Conservation (phyloP, 2,797 vertebrate genomes). For the Margarornis squamiger region DNA sequence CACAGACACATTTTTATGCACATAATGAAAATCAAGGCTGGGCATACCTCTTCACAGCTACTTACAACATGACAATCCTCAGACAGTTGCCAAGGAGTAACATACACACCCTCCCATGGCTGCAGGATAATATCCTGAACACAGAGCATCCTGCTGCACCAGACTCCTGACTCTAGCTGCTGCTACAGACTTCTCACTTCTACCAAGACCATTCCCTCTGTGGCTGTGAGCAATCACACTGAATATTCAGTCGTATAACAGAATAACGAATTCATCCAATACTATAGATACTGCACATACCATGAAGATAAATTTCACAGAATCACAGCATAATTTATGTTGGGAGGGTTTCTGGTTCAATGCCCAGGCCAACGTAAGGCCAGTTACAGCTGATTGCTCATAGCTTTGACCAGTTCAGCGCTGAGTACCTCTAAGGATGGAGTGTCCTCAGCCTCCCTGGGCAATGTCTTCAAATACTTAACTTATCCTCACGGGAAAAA, state of each 20-base stretch:
- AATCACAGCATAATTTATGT: not conserved
- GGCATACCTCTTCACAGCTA: not conserved
- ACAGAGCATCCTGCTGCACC: not conserved
- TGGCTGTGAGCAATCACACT: not conserved
- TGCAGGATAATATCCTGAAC: not conserved
- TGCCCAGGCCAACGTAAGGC: not conserved
- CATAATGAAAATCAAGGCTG: not conserved
- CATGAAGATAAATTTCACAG: not conserved
- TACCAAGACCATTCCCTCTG: not conserved
- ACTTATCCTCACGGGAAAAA: not conserved
- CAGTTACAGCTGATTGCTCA: not conserved
- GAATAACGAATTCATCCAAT: not conserved
- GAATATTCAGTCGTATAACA: not conserved
- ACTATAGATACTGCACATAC: not conserved
- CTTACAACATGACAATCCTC: not conserved
- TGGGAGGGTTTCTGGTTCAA: not conserved
- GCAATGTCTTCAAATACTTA: not conserved
- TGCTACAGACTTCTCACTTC: not conserved
- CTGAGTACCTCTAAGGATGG: not conserved
- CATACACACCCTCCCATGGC: rapidly evolving
- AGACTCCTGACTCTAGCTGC: not conserved
- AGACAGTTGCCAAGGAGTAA: not conserved
- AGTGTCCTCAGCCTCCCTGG: not conserved
- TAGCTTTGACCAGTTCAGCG: not conserved
- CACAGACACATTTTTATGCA: not conserved